Evolutionary conservation across 2,888 invertebrate species (phyloP).

Genomic region (Stenoptilia bipunctidactyla): DNA sequence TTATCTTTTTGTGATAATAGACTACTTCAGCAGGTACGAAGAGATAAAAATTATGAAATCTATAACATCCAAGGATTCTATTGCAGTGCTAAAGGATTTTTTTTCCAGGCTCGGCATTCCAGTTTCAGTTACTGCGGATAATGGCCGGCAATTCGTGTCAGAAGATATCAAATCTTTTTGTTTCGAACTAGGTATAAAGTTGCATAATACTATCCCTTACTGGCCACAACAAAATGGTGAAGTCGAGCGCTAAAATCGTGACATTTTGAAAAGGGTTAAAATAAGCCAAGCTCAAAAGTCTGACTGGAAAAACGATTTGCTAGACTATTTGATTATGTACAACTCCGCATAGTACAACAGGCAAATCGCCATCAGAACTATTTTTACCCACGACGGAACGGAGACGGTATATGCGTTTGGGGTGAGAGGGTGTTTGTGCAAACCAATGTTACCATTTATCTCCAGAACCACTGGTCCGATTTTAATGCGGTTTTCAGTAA

Average conservation of each 20-base stretch:
- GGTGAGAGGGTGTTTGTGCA: no score
- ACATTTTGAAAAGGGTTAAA: constrained; percentile 11
- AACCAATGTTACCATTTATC: no score
- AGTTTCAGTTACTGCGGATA: constrained; percentile 14
- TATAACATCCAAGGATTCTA: constrained; percentile 6
- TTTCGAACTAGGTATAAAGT: constrained; percentile 5
- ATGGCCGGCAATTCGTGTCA: constrained; percentile 14
- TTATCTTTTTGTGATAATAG: not conserved
- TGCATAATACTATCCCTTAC: constrained; percentile 11
- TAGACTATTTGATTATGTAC: constrained; percentile 11
- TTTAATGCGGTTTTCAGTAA: no score
- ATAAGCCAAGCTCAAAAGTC: constrained; percentile 9
- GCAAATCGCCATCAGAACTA: constrained; percentile 15
- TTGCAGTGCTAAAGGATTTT: constrained; percentile 11
- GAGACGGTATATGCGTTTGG: no score
- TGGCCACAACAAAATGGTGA: constrained; percentile 17
- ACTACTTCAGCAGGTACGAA: not conserved
- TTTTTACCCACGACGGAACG: no score
- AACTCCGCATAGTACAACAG: constrained; percentile 15
- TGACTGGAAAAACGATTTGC: constrained; percentile 3
- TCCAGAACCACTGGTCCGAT: no score
- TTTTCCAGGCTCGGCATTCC: constrained; percentile 12
- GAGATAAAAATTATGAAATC: constrained; percentile 8
- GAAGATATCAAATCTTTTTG: constrained; percentile 15
- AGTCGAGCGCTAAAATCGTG: constrained; percentile 15